These are phyloP conservation scores for Andinoacara biseriatus DNA, from an alignment of 2,113 vertebrate species.

Conservation along the genomic window DNA sequence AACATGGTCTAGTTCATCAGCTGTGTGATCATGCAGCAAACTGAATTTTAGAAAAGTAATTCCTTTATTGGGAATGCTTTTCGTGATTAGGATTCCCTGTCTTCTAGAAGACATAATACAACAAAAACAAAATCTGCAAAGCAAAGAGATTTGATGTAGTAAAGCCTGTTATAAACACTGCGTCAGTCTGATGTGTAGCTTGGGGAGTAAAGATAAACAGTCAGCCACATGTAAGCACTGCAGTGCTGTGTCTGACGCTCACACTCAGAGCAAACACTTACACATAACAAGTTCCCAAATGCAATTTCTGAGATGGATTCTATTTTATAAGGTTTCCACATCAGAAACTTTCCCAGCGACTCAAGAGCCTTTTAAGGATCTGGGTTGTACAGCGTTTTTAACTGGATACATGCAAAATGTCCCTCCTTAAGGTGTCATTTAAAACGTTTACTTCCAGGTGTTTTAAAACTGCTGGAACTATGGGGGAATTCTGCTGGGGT, in stretches of 20 bases:
- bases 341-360: neutral
- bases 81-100: neutral
- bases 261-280: neutral
- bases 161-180: slow-evolving; percentile 42
- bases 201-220: slow-evolving; percentile 57
- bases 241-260: neutral
- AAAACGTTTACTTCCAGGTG: neutral
- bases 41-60: neutral
- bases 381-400: neutral
- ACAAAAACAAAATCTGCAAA: slow-evolving; percentile 3
- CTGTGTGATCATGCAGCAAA: neutral
- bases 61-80: neutral
- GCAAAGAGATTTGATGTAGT: slow-evolving; percentile 9
- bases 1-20: neutral
- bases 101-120: neutral
- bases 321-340: neutral
- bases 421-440: neutral
- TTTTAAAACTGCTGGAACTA: neutral
- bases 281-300: neutral
- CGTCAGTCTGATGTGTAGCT: slow-evolving; percentile 13
- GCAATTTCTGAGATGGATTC: neutral
- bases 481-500: neutral
- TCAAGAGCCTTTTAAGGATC: neutral
- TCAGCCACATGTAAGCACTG: slow-evolving; percentile 41
- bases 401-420: neutral